Percentiles rank a stretch among this genome's conserved stretches.
phyloP scores from a whole-genome alignment of 2,113 vertebrate genomes.

The Danionella cerebrum region DNA sequence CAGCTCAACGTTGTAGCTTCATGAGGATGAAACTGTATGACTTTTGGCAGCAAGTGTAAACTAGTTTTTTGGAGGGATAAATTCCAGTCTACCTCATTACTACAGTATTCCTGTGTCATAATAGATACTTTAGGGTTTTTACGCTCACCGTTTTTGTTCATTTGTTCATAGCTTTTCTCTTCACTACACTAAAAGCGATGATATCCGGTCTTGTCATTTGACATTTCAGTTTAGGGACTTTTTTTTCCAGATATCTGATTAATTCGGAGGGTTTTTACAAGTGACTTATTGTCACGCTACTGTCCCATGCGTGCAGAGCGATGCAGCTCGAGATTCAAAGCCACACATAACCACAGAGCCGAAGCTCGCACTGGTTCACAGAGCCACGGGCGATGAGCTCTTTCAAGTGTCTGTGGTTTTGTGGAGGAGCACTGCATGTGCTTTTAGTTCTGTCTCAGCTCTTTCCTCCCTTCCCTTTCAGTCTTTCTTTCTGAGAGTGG shows the following conservation, averaged over 20 bases:
- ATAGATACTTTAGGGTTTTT: background rate
- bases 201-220: conserved; percentile 27
- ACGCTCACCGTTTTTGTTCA: no score
- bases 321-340: conserved; percentile 11
- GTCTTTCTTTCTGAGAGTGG: background rate
- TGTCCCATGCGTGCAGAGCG: conserved; percentile 8
- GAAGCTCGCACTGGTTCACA: background rate
- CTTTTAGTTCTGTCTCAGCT: conserved; percentile 18
- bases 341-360: background rate
- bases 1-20: no score
- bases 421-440: background rate
- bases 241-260: conserved; percentile 31
- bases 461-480: background rate
- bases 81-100: conserved; percentile 4
- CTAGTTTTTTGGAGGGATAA: conserved; percentile 4
- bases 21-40: no score
- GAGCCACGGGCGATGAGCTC: background rate
- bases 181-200: background rate
- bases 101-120: conserved; percentile 2
- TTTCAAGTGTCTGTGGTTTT: conserved; percentile 10
- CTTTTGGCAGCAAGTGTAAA: conserved; percentile 8
- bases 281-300: conserved; percentile 1
- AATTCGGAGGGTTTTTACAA: conserved; percentile 20
- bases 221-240: conserved; percentile 36
- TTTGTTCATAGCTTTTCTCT: conserved; percentile 1